phyloP scores from a whole-genome alignment of 2,888 invertebrate species.

The Penaeus monodon region DNA sequence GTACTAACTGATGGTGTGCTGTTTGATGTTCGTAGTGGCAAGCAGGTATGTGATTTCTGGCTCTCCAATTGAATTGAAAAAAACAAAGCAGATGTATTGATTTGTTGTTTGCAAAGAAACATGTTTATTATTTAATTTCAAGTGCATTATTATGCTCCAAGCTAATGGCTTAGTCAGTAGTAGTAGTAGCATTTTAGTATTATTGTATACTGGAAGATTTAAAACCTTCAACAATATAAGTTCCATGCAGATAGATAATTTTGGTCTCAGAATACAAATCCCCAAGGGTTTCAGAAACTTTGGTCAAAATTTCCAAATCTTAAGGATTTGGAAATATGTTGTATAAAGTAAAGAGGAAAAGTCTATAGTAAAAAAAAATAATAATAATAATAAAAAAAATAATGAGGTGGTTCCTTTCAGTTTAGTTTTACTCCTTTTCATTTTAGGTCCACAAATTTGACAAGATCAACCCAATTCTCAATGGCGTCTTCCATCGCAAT shows the following conservation, averaged over 20 bases:
- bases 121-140: neutral
- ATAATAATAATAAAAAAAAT: neutral
- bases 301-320: too few species aligned
- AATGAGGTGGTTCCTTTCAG: neutral
- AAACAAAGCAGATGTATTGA: neutral
- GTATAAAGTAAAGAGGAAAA: too few species aligned
- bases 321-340: too few species aligned
- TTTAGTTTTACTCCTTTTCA: neutral
- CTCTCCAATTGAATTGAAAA: neutral
- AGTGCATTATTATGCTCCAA: too few species aligned
- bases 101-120: neutral
- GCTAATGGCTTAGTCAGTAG: too few species aligned
- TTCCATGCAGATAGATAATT: too few species aligned
- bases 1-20: conserved; percentile 96
- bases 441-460: conserved; percentile 93
- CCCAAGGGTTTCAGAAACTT: too few species aligned
- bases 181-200: too few species aligned
- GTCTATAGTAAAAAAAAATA: too few species aligned
- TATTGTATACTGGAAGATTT: too few species aligned
- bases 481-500: conserved; percentile 96
- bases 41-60: conserved; percentile 43
- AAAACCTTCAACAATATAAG: too few species aligned
- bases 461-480: conserved; percentile 93
- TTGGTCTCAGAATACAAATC: too few species aligned
- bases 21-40: conserved; percentile 85